These are phyloP conservation scores for Passer domesticus DNA, from an alignment of 2,113 vertebrate genomes.

Conservation along the genomic window DNA sequence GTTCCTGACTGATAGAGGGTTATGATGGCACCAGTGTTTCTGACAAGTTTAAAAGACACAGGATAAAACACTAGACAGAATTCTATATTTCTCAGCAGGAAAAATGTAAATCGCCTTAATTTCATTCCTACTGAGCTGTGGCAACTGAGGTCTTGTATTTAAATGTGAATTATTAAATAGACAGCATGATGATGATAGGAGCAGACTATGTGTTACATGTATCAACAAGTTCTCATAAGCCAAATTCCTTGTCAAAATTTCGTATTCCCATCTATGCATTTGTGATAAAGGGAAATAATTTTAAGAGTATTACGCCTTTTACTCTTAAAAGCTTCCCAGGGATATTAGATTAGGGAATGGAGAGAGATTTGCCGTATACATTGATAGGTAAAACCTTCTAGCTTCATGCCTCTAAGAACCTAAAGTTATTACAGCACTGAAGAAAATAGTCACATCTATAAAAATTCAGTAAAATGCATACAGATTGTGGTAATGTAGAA, in stretches of 20 bases:
- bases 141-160: conserved; percentile 36
- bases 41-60: conserved; percentile 8
- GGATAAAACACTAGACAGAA: conserved; percentile 14
- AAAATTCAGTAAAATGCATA: background rate
- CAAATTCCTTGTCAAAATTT: conserved; percentile 40
- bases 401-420: background rate
- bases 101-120: conserved; percentile 54
- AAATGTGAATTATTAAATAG: conserved; percentile 36
- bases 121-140: conserved; percentile 39
- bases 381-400: background rate
- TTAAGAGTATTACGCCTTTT: conserved; percentile 18
- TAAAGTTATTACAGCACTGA: background rate
- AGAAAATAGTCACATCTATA: background rate
- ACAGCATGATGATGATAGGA: conserved; percentile 15
- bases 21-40: conserved; percentile 11
- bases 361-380: background rate
- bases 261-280: background rate
- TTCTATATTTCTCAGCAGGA: conserved; percentile 13
- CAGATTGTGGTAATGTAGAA: background rate
- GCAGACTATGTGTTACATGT: background rate
- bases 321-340: conserved; percentile 7
- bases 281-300: conserved; percentile 23
- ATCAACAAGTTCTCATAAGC: conserved; percentile 50
- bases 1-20: background rate
- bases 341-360: background rate